A percentile compares a stretch with the other conserved stretches of the same genome.
Evolutionary conservation across 2,797 vertebrate species (phyloP).

Genomic region (Channa striata): DNA sequence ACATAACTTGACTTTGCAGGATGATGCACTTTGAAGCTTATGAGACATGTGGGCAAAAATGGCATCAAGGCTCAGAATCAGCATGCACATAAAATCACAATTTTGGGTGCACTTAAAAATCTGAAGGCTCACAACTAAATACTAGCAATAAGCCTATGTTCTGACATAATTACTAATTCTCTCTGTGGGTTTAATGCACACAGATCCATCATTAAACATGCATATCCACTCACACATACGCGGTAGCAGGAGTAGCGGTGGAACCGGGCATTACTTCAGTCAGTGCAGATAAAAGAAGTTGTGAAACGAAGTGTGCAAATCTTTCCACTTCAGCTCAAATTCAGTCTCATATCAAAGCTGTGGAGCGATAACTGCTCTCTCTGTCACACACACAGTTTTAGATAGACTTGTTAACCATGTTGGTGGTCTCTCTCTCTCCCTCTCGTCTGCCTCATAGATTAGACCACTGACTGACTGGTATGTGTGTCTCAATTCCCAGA

Average conservation of each 20-base stretch:
- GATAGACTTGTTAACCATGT: slow-evolving; percentile 61
- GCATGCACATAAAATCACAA: slow-evolving; percentile 19
- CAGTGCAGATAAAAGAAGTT: slow-evolving; percentile 72
- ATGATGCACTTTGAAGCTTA: no score
- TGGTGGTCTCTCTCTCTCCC: slow-evolving; percentile 74
- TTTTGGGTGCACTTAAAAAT: neutral
- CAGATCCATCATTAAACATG: slow-evolving; percentile 4
- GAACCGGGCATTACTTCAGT: slow-evolving; percentile 70
- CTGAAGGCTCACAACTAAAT: neutral
- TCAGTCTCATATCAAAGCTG: slow-evolving; percentile 76
- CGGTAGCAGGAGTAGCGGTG: slow-evolving; percentile 50
- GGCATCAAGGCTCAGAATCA: slow-evolving; percentile 14
- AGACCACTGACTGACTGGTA: slow-evolving; percentile 77
- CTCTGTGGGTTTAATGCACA: slow-evolving; percentile 1
- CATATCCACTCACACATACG: slow-evolving; percentile 35
- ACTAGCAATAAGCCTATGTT: neutral
- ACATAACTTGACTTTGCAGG: slow-evolving; percentile 9
- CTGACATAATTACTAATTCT: neutral
- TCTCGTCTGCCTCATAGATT: slow-evolving; percentile 66
- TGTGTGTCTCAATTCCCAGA: slow-evolving; percentile 71
- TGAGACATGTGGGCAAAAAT: slow-evolving; percentile 9
- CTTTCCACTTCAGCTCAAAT: slow-evolving; percentile 77
- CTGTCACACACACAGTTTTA: slow-evolving; percentile 42
- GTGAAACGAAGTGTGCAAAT: slow-evolving; percentile 78
- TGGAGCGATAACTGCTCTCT: slow-evolving; percentile 63